Percentiles rank a stretch among this genome's conserved stretches.
Conservation (phyloP, 2,113 vertebrate species). For the Heterotilapia buettikoferi region DNA sequence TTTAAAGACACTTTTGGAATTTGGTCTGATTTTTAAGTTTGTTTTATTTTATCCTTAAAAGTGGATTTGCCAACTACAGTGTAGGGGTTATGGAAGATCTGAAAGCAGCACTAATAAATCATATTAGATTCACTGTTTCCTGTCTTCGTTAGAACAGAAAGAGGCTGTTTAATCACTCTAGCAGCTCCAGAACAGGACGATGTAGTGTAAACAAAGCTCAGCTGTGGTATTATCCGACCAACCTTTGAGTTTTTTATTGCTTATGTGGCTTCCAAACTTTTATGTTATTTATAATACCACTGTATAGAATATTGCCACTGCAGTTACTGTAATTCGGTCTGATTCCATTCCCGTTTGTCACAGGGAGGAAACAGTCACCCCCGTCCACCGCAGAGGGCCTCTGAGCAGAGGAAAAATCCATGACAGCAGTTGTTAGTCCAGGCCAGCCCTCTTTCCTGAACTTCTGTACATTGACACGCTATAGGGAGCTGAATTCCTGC, state of each 20-base stretch:
- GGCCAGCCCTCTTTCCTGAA: slow-evolving; percentile 14
- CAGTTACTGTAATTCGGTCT: neutral
- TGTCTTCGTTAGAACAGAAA: neutral
- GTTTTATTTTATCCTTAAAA: neutral
- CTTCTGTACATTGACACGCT: neutral
- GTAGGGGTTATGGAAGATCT: neutral
- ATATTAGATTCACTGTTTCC: neutral
- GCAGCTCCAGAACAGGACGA: neutral
- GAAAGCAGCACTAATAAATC: neutral
- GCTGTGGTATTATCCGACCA: neutral
- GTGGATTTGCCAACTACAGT: neutral
- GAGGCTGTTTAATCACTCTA: neutral
- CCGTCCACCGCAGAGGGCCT: neutral
- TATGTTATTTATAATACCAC: neutral
- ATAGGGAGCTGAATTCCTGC: slow-evolving; percentile 7
- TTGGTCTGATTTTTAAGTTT: neutral
- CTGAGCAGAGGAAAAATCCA: neutral
- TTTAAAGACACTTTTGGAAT: neutral
- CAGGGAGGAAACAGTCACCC: neutral
- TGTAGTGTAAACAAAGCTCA: neutral
- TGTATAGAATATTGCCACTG: neutral
- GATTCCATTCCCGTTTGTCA: neutral
- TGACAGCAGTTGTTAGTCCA: slow-evolving; percentile 8
- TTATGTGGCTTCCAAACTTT: neutral
- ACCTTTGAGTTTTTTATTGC: neutral